A percentile compares a stretch with the other conserved stretches of the same genome.
These are phyloP conservation scores for Limonius californicus DNA, from an alignment of 1,140 invertebrate species.

Conservation along the genomic window DNA sequence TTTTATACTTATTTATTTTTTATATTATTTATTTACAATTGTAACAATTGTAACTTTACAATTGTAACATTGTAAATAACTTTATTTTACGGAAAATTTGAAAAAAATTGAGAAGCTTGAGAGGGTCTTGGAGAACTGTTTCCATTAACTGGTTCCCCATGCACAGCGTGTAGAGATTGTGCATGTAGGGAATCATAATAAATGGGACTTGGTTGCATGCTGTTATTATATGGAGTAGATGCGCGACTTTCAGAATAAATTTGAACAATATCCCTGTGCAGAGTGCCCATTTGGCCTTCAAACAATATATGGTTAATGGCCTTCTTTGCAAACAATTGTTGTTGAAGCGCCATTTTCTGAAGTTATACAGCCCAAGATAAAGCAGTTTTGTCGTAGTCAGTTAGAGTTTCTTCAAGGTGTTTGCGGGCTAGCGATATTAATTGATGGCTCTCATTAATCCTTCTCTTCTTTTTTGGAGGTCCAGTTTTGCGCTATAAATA, in stretches of 20 bases:
- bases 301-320: slow-evolving; percentile 40
- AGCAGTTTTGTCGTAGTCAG: slow-evolving; percentile 24
- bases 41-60: no score
- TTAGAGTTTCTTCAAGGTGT: slow-evolving; percentile 21
- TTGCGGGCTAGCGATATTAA: slow-evolving; percentile 11
- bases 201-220: neutral
- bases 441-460: neutral
- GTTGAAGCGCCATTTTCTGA: slow-evolving; percentile 32
- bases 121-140: neutral
- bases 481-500: neutral
- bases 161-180: no score
- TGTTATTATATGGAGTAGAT: no score
- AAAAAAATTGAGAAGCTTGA: neutral
- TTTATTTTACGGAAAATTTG: slow-evolving; percentile 2
- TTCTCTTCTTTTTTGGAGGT: neutral
- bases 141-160: neutral
- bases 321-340: slow-evolving; percentile 40
- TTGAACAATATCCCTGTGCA: slow-evolving; percentile 34
- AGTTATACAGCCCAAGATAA: slow-evolving; percentile 25
- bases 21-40: no score
- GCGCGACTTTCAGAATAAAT: no score
- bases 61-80: no score
- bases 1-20: neutral
- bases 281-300: slow-evolving; percentile 36
- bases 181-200: slow-evolving; percentile 1